These are phyloP conservation scores for Aplysia californica DNA, from an alignment of 1,140 invertebrate species.

Conservation along the genomic window DNA sequence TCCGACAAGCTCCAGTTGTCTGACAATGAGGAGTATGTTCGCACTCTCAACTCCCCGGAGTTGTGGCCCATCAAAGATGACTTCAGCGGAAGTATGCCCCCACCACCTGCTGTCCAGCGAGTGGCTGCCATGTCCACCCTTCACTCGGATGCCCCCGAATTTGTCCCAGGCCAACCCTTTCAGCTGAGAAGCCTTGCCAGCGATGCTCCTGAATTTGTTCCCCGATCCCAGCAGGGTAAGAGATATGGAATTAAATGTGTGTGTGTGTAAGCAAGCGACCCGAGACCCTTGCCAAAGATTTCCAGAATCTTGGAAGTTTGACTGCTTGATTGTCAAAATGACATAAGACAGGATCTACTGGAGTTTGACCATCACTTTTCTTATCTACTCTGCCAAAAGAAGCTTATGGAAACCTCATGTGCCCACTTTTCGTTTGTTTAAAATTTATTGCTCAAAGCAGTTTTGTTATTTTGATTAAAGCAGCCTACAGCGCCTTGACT, in stretches of 20 bases:
- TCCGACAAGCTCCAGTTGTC: conserved; percentile 87
- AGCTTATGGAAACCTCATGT: no score
- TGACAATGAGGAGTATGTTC: conserved; percentile 74
- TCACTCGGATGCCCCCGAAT: conserved; percentile 88
- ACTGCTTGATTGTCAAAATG: no score
- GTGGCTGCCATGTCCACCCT: conserved; percentile 65
- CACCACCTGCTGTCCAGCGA: conserved; percentile 31
- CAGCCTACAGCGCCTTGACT: no score
- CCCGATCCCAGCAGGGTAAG: neutral
- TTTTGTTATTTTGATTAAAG: no score
- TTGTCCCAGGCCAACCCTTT: conserved; percentile 74
- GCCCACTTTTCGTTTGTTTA: no score
- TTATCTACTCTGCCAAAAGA: neutral
- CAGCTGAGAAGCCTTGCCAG: conserved; percentile 19
- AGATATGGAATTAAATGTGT: neutral
- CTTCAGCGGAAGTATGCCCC: conserved; percentile 28
- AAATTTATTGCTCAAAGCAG: no score
- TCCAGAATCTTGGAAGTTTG: no score
- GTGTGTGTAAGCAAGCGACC: no score
- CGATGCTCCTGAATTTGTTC: neutral
- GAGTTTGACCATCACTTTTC: no score
- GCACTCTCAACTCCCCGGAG: conserved; percentile 82
- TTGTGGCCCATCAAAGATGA: conserved; percentile 85
- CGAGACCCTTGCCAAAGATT: no score
- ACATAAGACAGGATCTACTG: no score